Conservation (phyloP, 2,113 vertebrate genomes). For the Melanocharis versteri region DNA sequence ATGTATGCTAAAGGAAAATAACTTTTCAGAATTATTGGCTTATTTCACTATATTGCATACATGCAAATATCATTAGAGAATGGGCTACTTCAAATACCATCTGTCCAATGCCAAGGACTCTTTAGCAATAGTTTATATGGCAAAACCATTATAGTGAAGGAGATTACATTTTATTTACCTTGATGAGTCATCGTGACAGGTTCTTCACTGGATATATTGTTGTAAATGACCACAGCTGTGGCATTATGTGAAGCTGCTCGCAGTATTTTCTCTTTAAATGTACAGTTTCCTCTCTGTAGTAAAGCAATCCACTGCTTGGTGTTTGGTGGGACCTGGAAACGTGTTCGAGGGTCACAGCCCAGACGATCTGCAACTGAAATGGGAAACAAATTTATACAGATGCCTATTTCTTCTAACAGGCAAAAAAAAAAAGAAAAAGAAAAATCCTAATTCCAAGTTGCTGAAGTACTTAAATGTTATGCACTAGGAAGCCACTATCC, state of each 20-base stretch:
- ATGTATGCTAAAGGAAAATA: background rate
- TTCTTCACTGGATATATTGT: constrained; percentile 88
- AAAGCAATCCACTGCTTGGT: constrained; percentile 94
- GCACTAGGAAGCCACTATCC: background rate
- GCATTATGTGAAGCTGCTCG: constrained; percentile 90
- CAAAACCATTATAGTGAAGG: background rate
- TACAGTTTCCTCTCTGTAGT: constrained; percentile 94
- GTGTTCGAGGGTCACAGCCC: constrained; percentile 90
- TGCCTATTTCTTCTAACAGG: background rate
- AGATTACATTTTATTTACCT: constrained; percentile 75
- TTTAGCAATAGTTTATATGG: background rate
- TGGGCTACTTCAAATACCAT: background rate
- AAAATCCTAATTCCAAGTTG: background rate
- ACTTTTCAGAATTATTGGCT: background rate
- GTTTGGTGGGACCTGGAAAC: constrained; percentile 88
- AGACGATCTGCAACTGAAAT: constrained; percentile 86
- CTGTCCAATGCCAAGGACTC: background rate
- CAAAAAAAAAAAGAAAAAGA: background rate
- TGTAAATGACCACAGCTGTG: constrained; percentile 94
- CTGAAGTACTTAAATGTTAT: background rate
- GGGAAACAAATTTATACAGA: background rate
- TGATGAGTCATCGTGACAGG: constrained; percentile 96
- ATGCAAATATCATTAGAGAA: background rate
- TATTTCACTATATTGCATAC: background rate
- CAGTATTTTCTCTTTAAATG: constrained; percentile 95